phyloP scores from a whole-genome alignment of 2,888 invertebrate genomes.

The Cryptophagus acutangulus region DNA sequence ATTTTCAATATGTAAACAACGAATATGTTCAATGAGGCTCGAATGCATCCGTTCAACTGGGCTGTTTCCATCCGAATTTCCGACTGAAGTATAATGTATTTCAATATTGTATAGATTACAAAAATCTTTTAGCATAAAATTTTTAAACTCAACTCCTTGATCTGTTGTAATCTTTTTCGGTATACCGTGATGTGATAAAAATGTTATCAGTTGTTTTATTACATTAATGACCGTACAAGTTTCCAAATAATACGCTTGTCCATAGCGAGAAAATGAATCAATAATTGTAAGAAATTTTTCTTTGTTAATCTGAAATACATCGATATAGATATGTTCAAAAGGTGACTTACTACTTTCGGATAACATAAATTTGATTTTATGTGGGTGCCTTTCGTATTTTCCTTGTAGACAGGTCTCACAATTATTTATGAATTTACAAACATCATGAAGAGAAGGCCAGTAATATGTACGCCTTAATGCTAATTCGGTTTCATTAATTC shows the following conservation, averaged over 20 bases:
- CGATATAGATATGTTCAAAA: conserved; percentile 1
- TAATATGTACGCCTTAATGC: no score
- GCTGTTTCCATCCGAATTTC: background rate
- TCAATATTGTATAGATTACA: conserved; percentile 1
- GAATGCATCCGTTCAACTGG: conserved; percentile 5
- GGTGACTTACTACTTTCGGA: background rate
- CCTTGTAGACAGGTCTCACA: background rate
- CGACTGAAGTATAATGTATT: conserved; percentile 1
- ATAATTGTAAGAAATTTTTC: conserved; percentile 4
- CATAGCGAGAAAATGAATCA: background rate
- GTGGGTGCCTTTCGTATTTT: background rate
- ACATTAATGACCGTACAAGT: background rate
- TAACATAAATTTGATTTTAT: background rate
- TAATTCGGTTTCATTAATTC: no score
- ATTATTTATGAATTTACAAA: no score
- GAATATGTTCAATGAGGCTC: conserved; percentile 1
- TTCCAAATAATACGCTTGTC: background rate
- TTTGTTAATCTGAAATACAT: background rate
- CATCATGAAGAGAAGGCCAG: no score
- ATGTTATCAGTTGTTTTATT: background rate
- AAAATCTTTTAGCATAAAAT: background rate
- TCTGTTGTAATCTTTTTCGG: background rate
- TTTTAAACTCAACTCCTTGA: conserved; percentile 3
- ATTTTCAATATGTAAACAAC: background rate
- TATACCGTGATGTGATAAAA: background rate